These are phyloP conservation scores for Sicus ferrugineus DNA, from an alignment of 2,888 invertebrate genomes.

Conservation along the genomic window DNA sequence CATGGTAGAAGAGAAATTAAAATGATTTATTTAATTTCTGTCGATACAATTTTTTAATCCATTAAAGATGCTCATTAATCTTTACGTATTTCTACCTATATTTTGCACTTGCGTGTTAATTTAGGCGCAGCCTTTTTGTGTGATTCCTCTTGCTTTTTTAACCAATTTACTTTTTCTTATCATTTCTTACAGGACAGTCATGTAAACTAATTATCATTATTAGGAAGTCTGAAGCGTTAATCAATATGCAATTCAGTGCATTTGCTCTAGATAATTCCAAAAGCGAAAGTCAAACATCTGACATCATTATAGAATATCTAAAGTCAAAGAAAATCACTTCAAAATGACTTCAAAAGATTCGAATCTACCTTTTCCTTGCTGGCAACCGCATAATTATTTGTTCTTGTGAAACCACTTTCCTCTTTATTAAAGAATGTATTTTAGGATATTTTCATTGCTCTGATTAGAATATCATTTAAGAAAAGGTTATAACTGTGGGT, in stretches of 20 bases:
- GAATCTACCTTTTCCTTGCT: neutral
- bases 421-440: neutral
- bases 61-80: no score
- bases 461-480: constrained; percentile 14
- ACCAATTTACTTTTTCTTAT: constrained; percentile 14
- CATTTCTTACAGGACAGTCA: constrained; percentile 25
- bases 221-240: neutral
- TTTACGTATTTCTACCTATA: no score
- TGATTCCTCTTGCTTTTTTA: constrained; percentile 1
- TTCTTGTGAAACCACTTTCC: neutral
- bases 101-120: no score
- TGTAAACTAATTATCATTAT: constrained; percentile 13
- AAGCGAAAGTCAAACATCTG: constrained; percentile 17
- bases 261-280: constrained; percentile 21
- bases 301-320: neutral
- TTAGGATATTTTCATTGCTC: constrained; percentile 12
- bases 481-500: neutral
- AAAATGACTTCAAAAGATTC: neutral
- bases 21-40: no score
- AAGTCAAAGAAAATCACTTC: neutral
- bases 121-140: constrained; percentile 27
- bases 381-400: neutral
- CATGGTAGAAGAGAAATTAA: no score
- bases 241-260: constrained; percentile 31
- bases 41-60: no score